phyloP scores from a whole-genome alignment of 1,140 invertebrate species.

The Hycleus cichorii region DNA sequence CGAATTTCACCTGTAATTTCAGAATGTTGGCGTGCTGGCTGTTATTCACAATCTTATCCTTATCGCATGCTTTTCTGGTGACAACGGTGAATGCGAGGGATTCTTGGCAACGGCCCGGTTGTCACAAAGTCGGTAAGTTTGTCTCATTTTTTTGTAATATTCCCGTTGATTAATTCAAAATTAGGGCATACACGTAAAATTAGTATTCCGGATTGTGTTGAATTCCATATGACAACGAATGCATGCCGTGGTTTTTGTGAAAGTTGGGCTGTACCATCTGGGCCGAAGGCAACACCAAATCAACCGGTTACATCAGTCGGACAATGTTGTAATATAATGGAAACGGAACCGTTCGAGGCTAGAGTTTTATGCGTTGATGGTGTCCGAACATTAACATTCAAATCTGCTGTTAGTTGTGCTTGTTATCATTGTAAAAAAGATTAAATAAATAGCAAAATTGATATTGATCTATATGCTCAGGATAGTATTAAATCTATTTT shows the following conservation, averaged over 20 bases:
- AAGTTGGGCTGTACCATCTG: slow-evolving; percentile 66
- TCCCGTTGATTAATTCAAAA: slow-evolving; percentile 5
- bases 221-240: slow-evolving; percentile 78
- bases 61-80: slow-evolving; percentile 29
- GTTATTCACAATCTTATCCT: slow-evolving; percentile 30
- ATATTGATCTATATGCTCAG: no score
- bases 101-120: slow-evolving; percentile 52
- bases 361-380: slow-evolving; percentile 70
- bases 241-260: slow-evolving; percentile 81
- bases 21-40: slow-evolving; percentile 39
- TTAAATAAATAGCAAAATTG: slow-evolving; percentile 38
- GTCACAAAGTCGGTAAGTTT: slow-evolving; percentile 53
- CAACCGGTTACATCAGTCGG: slow-evolving; percentile 77
- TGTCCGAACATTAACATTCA: slow-evolving; percentile 66
- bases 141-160: neutral
- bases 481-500: neutral
- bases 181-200: slow-evolving; percentile 71
- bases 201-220: slow-evolving; percentile 72
- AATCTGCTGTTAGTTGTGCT: slow-evolving; percentile 72
- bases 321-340: slow-evolving; percentile 84
- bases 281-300: slow-evolving; percentile 54
- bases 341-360: slow-evolving; percentile 66
- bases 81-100: slow-evolving; percentile 32
- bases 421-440: slow-evolving; percentile 83
- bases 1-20: slow-evolving; percentile 6